Evolutionary conservation across 2,888 invertebrate species (phyloP).

Genomic region (Watsonalla binaria): DNA sequence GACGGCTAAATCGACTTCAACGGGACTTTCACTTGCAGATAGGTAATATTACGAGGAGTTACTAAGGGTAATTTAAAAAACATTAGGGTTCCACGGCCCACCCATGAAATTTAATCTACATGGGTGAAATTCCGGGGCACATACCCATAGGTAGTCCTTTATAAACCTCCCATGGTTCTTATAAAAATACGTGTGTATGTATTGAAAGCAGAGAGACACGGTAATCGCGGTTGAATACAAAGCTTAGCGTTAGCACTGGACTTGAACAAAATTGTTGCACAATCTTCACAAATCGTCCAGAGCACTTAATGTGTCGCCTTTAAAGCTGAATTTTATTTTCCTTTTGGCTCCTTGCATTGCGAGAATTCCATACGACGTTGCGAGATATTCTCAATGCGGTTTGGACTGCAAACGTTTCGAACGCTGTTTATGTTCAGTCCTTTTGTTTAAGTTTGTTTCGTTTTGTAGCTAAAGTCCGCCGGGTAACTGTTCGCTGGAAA

Average conservation of each 20-base stretch:
- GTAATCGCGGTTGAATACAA: neutral
- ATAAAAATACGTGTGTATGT: too few relatives aligned
- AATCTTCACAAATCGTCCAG: neutral
- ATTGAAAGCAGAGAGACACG: too few relatives aligned
- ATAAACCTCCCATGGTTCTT: too few relatives aligned
- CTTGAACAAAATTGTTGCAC: neutral
- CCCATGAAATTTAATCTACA: too few relatives aligned
- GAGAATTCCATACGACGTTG: neutral
- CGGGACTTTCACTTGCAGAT: too few relatives aligned
- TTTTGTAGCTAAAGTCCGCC: neutral
- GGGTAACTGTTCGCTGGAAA: neutral
- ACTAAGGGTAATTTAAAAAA: too few relatives aligned
- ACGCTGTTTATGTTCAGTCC: neutral
- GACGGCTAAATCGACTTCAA: too few relatives aligned
- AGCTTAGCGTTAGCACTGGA: neutral
- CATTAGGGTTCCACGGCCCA: too few relatives aligned
- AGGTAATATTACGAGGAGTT: too few relatives aligned
- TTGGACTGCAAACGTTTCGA: neutral
- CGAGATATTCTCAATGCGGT: conserved; percentile 1
- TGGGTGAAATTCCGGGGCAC: too few relatives aligned
- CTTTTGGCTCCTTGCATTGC: neutral
- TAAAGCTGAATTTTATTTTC: conserved; percentile 1
- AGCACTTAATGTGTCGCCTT: neutral
- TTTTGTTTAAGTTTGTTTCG: neutral
- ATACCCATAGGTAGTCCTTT: too few relatives aligned